These are phyloP conservation scores for Drosophila bipectinata DNA, from an alignment of 1,140 invertebrate species.

Conservation along the genomic window DNA sequence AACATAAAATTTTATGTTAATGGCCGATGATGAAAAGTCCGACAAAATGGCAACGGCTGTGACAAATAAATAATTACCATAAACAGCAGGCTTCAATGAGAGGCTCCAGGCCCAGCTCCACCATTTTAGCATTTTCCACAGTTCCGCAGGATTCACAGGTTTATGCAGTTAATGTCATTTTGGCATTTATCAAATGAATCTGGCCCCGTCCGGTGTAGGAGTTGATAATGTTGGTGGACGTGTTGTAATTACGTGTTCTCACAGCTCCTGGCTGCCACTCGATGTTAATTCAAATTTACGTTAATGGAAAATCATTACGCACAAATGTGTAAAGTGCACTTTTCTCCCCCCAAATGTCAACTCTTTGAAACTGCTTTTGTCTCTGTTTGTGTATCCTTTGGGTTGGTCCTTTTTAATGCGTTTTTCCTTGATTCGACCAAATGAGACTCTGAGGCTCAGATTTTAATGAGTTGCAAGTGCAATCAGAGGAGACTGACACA, in stretches of 20 bases:
- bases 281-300: conserved; percentile 82
- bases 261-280: conserved; percentile 40
- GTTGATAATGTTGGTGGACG: conserved; percentile 40
- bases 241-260: conserved; percentile 68
- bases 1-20: conserved; percentile 83
- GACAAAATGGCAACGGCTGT: conserved; percentile 67
- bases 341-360: conserved; percentile 42
- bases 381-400: conserved; percentile 9
- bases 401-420: conserved; percentile 69
- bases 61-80: conserved; percentile 82
- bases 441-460: conserved; percentile 54
- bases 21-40: conserved; percentile 73
- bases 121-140: conserved; percentile 29
- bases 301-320: conserved; percentile 83
- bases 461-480: conserved; percentile 73
- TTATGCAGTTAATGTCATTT: conserved; percentile 64
- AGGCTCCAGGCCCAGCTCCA: conserved; percentile 12
- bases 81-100: conserved; percentile 61
- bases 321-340: conserved; percentile 81
- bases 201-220: conserved; percentile 2
- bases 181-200: conserved; percentile 75
- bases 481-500: conserved; percentile 27
- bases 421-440: conserved; percentile 54
- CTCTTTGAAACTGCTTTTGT: conserved; percentile 4
- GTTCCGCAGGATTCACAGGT: conserved; percentile 36